A percentile compares a stretch with the other conserved stretches of the same genome.
phyloP scores from a whole-genome alignment of 2,113 vertebrate genomes.

The Cavia porcellus region DNA sequence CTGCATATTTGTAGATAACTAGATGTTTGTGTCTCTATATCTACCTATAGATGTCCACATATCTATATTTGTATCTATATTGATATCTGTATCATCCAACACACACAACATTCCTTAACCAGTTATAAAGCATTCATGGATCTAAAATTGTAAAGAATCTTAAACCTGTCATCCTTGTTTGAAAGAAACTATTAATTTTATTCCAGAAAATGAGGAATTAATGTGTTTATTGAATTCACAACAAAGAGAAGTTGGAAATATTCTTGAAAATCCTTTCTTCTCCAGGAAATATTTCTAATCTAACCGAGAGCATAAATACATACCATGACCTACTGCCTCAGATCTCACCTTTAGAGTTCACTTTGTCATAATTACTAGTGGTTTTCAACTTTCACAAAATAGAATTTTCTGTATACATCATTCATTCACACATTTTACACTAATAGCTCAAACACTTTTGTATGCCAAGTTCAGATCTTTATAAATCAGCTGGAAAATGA shows the following conservation, averaged over 20 bases:
- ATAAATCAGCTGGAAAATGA: slow-evolving; percentile 42
- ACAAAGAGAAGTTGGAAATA: slow-evolving; percentile 6
- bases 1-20: not conserved
- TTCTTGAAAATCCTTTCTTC: not conserved
- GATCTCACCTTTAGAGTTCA: slow-evolving; percentile 42
- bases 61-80: not conserved
- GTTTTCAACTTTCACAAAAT: not conserved
- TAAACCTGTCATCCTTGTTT: not conserved
- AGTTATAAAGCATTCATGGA: not conserved
- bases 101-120: not conserved
- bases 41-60: not conserved
- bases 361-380: not conserved
- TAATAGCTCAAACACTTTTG: not conserved
- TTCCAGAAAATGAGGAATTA: slow-evolving; percentile 62
- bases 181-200: slow-evolving; percentile 37
- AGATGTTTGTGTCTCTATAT: not conserved
- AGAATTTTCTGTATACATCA: not conserved
- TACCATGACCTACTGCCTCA: not conserved
- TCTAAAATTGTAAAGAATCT: slow-evolving; percentile 46
- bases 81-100: not conserved
- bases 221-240: not conserved
- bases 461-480: not conserved
- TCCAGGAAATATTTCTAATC: slow-evolving; percentile 7
- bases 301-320: slow-evolving; percentile 50
- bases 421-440: not conserved